Percentiles rank a stretch among this genome's conserved stretches.
These are phyloP conservation scores for Sycobia sp. DNA, from an alignment of 1,140 invertebrate species.

Conservation along the genomic window DNA sequence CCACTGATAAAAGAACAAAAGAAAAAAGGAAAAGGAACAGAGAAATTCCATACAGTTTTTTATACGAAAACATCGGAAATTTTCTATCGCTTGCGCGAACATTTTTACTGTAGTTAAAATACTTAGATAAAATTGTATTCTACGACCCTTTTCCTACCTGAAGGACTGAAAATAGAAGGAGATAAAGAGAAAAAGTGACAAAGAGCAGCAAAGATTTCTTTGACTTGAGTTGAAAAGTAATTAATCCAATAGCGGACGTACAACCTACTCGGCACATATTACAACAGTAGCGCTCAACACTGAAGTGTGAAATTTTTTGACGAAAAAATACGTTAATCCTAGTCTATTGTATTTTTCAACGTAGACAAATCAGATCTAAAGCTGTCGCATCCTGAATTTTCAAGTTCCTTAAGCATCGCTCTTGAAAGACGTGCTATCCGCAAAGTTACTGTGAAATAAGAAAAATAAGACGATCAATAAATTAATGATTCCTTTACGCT, in stretches of 20 bases:
- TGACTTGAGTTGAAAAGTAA: not conserved
- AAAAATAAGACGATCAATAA: constrained; percentile 23
- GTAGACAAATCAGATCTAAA: constrained; percentile 20
- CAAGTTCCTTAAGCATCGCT: constrained; percentile 30
- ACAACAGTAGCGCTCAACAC: constrained; percentile 16
- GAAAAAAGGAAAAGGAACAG: constrained; percentile 11
- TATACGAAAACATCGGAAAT: constrained; percentile 20
- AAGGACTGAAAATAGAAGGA: not conserved
- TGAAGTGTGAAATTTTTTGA: constrained; percentile 20
- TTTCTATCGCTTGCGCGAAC: constrained; percentile 17
- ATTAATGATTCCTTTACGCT: constrained; percentile 29
- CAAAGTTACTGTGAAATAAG: constrained; percentile 27
- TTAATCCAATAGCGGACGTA: not conserved
- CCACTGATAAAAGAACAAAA: constrained; percentile 8
- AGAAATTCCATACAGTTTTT: constrained; percentile 25
- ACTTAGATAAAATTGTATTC: constrained; percentile 2
- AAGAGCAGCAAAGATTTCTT: not conserved
- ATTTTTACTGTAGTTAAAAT: constrained; percentile 21
- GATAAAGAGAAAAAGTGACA: not conserved
- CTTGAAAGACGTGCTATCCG: not conserved
- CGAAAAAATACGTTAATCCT: constrained; percentile 20
- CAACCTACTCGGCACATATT: not conserved
- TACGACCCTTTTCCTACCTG: constrained; percentile 1
- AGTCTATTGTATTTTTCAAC: constrained; percentile 25
- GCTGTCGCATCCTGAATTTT: constrained; percentile 29